Conservation (phyloP, 2,113 vertebrate species). For the Thamnophis sirtalis region DNA sequence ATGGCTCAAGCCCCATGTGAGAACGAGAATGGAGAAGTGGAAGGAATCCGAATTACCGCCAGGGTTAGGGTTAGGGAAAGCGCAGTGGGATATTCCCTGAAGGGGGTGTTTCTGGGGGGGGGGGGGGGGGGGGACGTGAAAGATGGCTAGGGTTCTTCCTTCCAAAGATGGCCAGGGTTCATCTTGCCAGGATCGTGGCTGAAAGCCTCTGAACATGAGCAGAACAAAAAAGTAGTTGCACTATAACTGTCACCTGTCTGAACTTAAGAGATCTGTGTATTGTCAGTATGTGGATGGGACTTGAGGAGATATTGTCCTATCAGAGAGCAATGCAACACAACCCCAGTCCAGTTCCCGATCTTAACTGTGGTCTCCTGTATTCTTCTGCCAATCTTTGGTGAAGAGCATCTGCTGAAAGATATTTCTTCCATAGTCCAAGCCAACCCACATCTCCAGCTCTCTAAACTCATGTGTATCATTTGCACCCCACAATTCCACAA, state of each 20-base stretch:
- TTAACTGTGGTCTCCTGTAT: neutral
- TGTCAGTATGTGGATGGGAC: neutral
- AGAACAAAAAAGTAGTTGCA: neutral
- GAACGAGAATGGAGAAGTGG: neutral
- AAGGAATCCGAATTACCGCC: neutral
- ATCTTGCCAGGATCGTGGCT: neutral
- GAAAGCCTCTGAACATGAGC: neutral
- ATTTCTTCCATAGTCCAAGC: neutral
- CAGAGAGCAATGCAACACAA: neutral
- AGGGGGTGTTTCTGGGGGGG: neutral
- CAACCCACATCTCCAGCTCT: neutral
- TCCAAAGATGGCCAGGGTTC: no score
- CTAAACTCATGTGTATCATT: neutral
- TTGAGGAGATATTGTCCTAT: neutral
- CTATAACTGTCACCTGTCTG: neutral
- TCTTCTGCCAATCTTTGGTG: neutral
- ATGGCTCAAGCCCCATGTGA: neutral
- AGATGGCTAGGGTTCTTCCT: neutral
- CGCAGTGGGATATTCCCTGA: no score
- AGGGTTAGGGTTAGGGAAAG: no score
- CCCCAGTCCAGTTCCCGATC: neutral
- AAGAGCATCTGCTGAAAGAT: neutral
- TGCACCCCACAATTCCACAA: neutral
- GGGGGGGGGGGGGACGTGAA: neutral
- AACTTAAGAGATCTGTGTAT: neutral